Conservation (phyloP, 1,140 invertebrate species). For the Harpegnathos saltator region DNA sequence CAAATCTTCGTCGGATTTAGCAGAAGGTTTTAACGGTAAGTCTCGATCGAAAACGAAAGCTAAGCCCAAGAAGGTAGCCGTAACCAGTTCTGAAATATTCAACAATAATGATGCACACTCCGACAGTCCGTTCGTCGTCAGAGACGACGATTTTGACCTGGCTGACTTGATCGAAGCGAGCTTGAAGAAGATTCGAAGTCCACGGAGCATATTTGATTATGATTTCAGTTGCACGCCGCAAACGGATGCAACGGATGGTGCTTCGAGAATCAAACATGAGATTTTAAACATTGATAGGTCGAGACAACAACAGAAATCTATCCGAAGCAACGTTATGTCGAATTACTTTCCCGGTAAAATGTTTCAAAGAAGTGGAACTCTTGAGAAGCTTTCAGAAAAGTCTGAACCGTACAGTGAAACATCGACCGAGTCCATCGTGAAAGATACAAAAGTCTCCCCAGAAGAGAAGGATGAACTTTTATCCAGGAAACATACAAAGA, state of each 20-base stretch:
- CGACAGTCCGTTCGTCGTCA: not conserved
- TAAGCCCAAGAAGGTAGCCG: constrained; percentile 18
- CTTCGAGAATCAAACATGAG: not conserved
- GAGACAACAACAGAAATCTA: not conserved
- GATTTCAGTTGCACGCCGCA: constrained; percentile 55
- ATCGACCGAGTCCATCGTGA: constrained; percentile 44
- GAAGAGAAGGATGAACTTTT: not conserved
- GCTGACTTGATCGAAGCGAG: constrained; percentile 66
- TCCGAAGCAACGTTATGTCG: not conserved
- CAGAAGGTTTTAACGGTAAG: not conserved
- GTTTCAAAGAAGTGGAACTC: not conserved
- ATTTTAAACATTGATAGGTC: constrained; percentile 4
- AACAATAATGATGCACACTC: constrained; percentile 11
- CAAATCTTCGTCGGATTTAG: not conserved
- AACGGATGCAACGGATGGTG: not conserved
- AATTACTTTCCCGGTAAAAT: constrained; percentile 18
- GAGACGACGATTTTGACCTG: constrained; percentile 53
- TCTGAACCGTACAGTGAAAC: constrained; percentile 49
- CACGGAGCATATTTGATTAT: constrained; percentile 64
- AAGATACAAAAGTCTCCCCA: not conserved
- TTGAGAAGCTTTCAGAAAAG: constrained; percentile 62
- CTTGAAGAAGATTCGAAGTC: constrained; percentile 63
- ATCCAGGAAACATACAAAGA: not conserved
- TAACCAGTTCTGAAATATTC: constrained; percentile 62
- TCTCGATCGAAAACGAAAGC: constrained; percentile 1